These are phyloP conservation scores for Phenganax subtilis DNA, from an alignment of 92 coral and sea anemone genomes.

Conservation along the genomic window DNA sequence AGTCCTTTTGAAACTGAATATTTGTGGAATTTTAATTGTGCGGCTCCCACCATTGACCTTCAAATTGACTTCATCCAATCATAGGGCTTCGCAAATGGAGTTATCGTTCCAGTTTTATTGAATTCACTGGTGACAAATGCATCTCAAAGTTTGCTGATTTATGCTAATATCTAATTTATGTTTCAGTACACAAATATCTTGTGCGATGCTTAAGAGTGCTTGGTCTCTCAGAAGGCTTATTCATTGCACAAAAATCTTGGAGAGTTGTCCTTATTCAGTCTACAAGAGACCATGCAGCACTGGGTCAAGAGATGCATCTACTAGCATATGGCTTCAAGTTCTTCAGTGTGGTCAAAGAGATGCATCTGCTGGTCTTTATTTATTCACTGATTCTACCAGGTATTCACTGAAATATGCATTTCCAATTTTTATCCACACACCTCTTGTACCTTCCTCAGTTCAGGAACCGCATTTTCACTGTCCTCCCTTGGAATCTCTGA, in stretches of 20 bases:
- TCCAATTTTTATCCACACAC: neutral
- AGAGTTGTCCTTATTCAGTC: neutral
- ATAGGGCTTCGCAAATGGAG: too few relatives aligned
- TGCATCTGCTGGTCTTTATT: constrained; percentile 70
- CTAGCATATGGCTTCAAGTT: constrained; percentile 56
- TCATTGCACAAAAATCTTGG: neutral
- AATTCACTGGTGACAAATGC: too few relatives aligned
- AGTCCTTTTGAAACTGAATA: too few relatives aligned
- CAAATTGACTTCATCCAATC: too few relatives aligned
- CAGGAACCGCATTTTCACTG: neutral
- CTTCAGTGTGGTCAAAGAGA: constrained; percentile 70
- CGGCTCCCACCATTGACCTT: too few relatives aligned
- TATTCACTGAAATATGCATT: neutral
- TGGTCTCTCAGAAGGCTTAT: neutral
- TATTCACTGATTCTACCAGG: constrained; percentile 90
- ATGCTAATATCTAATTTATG: neutral
- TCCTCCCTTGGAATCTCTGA: neutral
- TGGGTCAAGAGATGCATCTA: neutral
- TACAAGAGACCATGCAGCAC: neutral
- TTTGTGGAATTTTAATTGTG: too few relatives aligned
- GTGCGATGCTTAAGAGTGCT: neutral
- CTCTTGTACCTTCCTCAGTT: neutral
- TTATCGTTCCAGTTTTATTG: too few relatives aligned
- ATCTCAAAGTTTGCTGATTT: too few relatives aligned
- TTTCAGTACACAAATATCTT: neutral